Conservation (phyloP, 2,888 invertebrate species). For the Diaprepes abbreviatus region DNA sequence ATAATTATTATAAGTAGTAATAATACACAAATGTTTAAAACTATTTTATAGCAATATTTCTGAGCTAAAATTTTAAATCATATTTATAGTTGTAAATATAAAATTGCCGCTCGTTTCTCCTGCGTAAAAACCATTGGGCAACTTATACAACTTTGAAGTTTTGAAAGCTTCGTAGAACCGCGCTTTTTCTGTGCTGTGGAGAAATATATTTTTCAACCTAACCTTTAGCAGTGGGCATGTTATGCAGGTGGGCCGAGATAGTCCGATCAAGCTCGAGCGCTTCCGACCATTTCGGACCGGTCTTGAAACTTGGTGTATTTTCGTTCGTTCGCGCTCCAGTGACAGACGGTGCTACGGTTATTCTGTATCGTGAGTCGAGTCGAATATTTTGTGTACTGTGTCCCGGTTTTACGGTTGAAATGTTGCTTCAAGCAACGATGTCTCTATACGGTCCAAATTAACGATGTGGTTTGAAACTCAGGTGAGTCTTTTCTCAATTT, state of each 20-base stretch:
- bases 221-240: conserved; percentile 66
- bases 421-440: conserved; percentile 67
- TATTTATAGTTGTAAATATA: background rate
- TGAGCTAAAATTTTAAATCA: background rate
- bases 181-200: conserved; percentile 27
- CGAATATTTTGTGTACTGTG: conserved; percentile 49
- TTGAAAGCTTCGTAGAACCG: conserved; percentile 35
- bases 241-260: conserved; percentile 70
- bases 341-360: conserved; percentile 52
- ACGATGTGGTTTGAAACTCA: conserved; percentile 69
- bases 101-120: background rate
- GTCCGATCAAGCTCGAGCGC: conserved; percentile 64
- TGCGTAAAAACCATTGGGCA: conserved; percentile 21
- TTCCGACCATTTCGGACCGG: conserved; percentile 64
- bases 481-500: conserved; percentile 58
- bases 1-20: no score
- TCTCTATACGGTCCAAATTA: conserved; percentile 61
- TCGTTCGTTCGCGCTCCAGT: conserved; percentile 52
- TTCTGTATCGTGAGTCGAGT: conserved; percentile 41
- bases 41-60: background rate
- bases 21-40: background rate
- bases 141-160: conserved; percentile 18
- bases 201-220: conserved; percentile 57
- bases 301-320: conserved; percentile 62
- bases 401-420: conserved; percentile 57